Evolutionary conservation across 2,888 invertebrate genomes (phyloP).

Genomic region (Phorcus lineatus): DNA sequence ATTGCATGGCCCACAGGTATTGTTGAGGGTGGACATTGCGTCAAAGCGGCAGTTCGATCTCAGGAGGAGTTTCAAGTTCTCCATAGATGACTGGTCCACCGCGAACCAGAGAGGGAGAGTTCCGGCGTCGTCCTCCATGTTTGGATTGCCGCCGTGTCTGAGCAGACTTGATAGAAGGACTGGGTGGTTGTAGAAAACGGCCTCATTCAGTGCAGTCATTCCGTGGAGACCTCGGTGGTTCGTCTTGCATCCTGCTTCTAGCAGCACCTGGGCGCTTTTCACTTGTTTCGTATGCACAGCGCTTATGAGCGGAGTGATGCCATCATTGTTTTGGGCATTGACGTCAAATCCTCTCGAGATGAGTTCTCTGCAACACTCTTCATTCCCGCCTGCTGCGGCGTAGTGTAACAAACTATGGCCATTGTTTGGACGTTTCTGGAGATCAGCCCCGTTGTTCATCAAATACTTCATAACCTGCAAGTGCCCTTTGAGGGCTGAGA

Average conservation of each 20-base stretch:
- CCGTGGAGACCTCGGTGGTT: conserved; percentile 61
- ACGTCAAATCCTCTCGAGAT: conserved; percentile 55
- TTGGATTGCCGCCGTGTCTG: conserved; percentile 65
- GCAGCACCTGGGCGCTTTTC: conserved; percentile 54
- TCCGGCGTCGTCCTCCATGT: conserved; percentile 67
- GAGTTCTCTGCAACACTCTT: conserved; percentile 60
- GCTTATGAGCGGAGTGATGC: conserved; percentile 65
- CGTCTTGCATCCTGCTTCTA: conserved; percentile 62
- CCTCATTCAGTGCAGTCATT: conserved; percentile 73
- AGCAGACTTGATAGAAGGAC: conserved; percentile 67
- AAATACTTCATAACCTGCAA: conserved; percentile 59
- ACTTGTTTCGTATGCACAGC: conserved; percentile 64
- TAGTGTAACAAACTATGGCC: conserved; percentile 65
- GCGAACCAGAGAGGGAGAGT: conserved; percentile 73
- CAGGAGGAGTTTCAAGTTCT: conserved; percentile 63
- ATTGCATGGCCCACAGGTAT: conserved; percentile 77
- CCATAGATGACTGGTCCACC: conserved; percentile 52
- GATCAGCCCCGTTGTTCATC: conserved; percentile 60
- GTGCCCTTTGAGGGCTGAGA: conserved; percentile 69
- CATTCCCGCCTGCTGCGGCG: conserved; percentile 67
- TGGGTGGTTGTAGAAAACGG: conserved; percentile 68
- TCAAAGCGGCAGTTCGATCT: conserved; percentile 95
- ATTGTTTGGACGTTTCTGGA: conserved; percentile 57
- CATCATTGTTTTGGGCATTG: conserved; percentile 62
- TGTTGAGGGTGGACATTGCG: conserved; percentile 86